Conservation (phyloP, 2,113 vertebrate genomes). For the Entelurus aequoreus region DNA sequence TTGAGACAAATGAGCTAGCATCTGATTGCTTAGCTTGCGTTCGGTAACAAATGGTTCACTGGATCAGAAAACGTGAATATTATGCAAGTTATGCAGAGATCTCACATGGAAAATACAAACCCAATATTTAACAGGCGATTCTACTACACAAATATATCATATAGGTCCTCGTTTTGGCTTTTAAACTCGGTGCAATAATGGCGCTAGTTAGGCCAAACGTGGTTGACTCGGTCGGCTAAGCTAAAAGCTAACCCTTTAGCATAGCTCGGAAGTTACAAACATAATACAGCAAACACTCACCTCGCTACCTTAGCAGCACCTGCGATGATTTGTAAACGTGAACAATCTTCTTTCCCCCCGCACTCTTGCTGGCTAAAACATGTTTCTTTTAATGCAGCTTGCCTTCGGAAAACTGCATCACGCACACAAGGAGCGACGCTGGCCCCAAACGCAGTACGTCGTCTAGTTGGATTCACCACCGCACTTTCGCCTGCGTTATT, state of each 20-base stretch:
- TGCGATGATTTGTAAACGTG: neutral
- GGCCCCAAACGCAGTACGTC: constrained; percentile 38
- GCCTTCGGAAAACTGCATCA: constrained; percentile 14
- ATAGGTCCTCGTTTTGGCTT: too few species aligned
- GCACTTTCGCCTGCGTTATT: neutral
- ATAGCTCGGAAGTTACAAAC: neutral
- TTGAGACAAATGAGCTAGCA: neutral
- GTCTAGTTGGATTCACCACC: constrained; percentile 17
- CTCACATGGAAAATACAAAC: neutral
- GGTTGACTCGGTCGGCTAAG: constrained; percentile 19
- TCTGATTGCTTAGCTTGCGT: neutral
- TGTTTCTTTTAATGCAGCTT: constrained; percentile 12
- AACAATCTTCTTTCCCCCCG: neutral
- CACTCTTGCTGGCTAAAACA: constrained; percentile 31
- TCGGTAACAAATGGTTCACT: too few species aligned
- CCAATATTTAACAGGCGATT: neutral
- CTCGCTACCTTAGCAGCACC: constrained; percentile 28
- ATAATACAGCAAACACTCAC: constrained; percentile 3
- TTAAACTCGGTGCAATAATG: neutral
- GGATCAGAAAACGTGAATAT: neutral
- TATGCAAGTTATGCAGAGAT: neutral
- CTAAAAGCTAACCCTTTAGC: constrained; percentile 32
- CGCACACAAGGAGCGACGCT: constrained; percentile 34
- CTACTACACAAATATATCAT: fast-evolving
- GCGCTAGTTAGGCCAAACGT: constrained; percentile 23